Evolutionary conservation across 1,140 invertebrate species (phyloP).

Genomic region (Brachionus koreanus): DNA sequence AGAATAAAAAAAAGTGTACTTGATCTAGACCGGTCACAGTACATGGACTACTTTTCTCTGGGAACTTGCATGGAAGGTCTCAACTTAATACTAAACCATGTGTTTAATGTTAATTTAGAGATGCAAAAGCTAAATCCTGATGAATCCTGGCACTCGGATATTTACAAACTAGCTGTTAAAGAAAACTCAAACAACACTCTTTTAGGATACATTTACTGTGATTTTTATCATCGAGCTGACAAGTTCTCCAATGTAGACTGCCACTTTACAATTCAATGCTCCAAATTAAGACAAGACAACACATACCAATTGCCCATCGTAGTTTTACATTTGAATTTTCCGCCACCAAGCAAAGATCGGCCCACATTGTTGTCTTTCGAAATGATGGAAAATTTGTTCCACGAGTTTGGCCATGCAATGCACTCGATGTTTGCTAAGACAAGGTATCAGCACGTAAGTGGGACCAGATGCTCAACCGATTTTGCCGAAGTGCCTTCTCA

Average conservation of each 20-base stretch:
- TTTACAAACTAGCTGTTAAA: constrained; percentile 71
- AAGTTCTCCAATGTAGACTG: constrained; percentile 91
- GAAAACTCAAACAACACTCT: constrained; percentile 66
- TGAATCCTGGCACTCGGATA: constrained; percentile 77
- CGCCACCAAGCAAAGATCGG: constrained; percentile 61
- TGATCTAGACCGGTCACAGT: background rate
- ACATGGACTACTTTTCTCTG: constrained; percentile 74
- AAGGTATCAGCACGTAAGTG: constrained; percentile 91
- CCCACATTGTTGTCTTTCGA: constrained; percentile 75
- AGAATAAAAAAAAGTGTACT: constrained; percentile 16
- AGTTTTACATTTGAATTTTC: constrained; percentile 83
- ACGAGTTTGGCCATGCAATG: constrained; percentile 98
- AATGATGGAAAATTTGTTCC: constrained; percentile 88
- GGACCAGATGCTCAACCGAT: constrained; percentile 89
- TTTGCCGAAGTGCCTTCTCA: constrained; percentile 97
- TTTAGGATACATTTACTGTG: constrained; percentile 93
- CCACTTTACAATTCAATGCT: constrained; percentile 94
- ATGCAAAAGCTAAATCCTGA: constrained; percentile 68
- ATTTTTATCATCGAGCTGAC: constrained; percentile 80
- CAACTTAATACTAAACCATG: constrained; percentile 72
- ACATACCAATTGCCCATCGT: constrained; percentile 84
- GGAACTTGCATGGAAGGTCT: constrained; percentile 93
- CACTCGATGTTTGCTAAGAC: constrained; percentile 94
- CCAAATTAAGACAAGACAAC: constrained; percentile 73
- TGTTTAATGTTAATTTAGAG: constrained; percentile 72